These are phyloP conservation scores for Cydia amplana DNA, from an alignment of 1,140 invertebrate genomes.

Conservation along the genomic window DNA sequence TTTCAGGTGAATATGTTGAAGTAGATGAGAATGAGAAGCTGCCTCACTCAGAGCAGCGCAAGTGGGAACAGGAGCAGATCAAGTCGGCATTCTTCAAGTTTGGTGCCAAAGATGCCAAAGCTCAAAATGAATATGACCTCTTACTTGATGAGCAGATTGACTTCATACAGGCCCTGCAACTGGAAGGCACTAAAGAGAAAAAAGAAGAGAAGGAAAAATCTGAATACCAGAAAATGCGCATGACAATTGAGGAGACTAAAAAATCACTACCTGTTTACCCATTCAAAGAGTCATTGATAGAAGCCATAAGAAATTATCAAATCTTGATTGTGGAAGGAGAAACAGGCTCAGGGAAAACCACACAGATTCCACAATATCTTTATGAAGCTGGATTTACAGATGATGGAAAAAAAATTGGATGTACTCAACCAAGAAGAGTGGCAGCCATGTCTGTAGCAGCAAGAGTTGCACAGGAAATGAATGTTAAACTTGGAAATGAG, in stretches of 20 bases:
- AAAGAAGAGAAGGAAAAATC: constrained; percentile 82
- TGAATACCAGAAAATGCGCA: constrained; percentile 87
- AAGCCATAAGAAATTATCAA: constrained; percentile 94
- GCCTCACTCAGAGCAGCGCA: constrained; percentile 95
- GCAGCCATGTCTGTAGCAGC: constrained; percentile 99
- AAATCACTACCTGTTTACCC: constrained; percentile 96
- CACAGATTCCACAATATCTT: constrained; percentile 98
- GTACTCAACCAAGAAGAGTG: constrained; percentile 97
- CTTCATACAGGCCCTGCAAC: constrained; percentile 95
- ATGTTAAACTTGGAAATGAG: constrained; percentile 98
- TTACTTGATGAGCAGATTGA: constrained; percentile 98
- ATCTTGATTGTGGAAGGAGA: constrained; percentile 98
- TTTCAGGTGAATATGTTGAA: constrained; percentile 88
- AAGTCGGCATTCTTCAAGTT: constrained; percentile 94
- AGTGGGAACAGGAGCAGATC: constrained; percentile 99
- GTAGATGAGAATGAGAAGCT: constrained; percentile 92
- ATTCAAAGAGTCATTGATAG: constrained; percentile 93
- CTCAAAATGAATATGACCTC: constrained; percentile 93
- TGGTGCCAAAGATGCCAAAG: constrained; percentile 93
- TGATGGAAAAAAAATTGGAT: constrained; percentile 93
- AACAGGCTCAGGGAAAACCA: constrained; percentile 99
- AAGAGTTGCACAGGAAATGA: constrained; percentile 99
- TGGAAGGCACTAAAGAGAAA: constrained; percentile 89
- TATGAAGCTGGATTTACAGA: constrained; percentile 94
- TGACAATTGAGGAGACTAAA: constrained; percentile 95